Evolutionary conservation across 2,797 vertebrate species (phyloP).

Genomic region (Tympanoctomys barrerae): DNA sequence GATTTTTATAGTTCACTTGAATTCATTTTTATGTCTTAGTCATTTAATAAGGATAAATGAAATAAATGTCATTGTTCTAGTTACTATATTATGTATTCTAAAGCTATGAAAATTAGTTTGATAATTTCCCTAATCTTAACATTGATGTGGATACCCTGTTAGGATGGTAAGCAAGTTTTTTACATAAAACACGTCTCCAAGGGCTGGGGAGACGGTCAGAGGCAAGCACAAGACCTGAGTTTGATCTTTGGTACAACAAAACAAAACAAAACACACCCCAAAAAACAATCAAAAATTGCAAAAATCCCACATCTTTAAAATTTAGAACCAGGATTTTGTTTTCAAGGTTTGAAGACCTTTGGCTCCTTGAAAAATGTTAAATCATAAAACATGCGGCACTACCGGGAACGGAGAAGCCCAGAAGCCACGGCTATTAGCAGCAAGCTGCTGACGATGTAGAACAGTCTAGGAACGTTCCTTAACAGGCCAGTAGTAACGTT

Average conservation of each 20-base stretch:
- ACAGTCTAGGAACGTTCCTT: neutral
- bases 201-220: too few relatives aligned
- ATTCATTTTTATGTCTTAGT: neutral
- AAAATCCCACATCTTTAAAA: neutral
- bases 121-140: neutral
- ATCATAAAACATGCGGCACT: neutral
- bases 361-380: neutral
- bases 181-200: neutral
- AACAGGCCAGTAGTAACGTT: neutral
- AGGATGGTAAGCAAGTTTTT: neutral
- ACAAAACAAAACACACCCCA: too few relatives aligned
- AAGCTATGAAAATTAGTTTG: neutral
- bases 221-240: too few relatives aligned
- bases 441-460: slow-evolving; percentile 16
- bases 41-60: slow-evolving; percentile 5
- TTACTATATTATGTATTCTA: too few relatives aligned
- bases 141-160: neutral
- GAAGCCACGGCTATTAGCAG: neutral
- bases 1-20: neutral
- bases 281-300: too few relatives aligned
- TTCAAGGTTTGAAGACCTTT: neutral
- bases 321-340: neutral
- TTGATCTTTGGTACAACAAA: too few relatives aligned
- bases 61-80: slow-evolving; percentile 44
- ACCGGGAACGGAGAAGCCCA: neutral